phyloP scores from a whole-genome alignment of 2,113 vertebrate genomes.

The Rhinichthys klamathensis region DNA sequence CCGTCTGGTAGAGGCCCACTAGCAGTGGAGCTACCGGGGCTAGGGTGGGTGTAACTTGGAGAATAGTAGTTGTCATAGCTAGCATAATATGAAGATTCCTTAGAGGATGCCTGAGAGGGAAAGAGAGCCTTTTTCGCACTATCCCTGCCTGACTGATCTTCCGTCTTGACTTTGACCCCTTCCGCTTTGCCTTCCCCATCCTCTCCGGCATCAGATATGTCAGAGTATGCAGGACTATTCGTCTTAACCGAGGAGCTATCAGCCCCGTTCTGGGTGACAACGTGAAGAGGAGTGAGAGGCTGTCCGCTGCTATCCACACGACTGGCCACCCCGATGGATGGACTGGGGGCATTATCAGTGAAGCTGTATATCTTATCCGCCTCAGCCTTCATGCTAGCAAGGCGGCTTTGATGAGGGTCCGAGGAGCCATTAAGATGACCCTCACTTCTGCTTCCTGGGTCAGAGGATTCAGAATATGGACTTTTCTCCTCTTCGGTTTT shows the following conservation, averaged over 20 bases:
- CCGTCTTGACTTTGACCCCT: conserved; percentile 83
- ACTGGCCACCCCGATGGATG: conserved; percentile 89
- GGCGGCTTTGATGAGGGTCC: conserved; percentile 92
- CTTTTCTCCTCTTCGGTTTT: conserved; percentile 91
- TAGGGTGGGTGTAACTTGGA: conserved; percentile 90
- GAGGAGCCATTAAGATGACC: conserved; percentile 92
- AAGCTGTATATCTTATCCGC: conserved; percentile 99
- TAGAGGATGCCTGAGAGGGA: conserved; percentile 84
- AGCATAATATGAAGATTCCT: conserved; percentile 92
- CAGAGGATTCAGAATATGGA: conserved; percentile 85
- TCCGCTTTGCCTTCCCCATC: conserved; percentile 94
- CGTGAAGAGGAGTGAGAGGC: conserved; percentile 88
- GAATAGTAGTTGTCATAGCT: conserved; percentile 94
- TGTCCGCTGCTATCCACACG: conserved; percentile 87
- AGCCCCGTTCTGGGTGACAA: conserved; percentile 91
- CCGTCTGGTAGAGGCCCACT: conserved; percentile 76
- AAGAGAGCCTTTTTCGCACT: conserved; percentile 95
- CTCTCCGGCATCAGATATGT: conserved; percentile 97
- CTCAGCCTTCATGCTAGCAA: conserved; percentile 97
- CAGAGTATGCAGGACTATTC: conserved; percentile 95
- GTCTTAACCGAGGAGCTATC: conserved; percentile 95
- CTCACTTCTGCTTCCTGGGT: conserved; percentile 84
- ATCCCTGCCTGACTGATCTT: conserved; percentile 89
- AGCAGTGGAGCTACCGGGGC: conserved; percentile 83
- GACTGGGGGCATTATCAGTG: conserved; percentile 95